Evolutionary conservation across 2,888 invertebrate species (phyloP).

Genomic region (Ischnus inquisitorius): DNA sequence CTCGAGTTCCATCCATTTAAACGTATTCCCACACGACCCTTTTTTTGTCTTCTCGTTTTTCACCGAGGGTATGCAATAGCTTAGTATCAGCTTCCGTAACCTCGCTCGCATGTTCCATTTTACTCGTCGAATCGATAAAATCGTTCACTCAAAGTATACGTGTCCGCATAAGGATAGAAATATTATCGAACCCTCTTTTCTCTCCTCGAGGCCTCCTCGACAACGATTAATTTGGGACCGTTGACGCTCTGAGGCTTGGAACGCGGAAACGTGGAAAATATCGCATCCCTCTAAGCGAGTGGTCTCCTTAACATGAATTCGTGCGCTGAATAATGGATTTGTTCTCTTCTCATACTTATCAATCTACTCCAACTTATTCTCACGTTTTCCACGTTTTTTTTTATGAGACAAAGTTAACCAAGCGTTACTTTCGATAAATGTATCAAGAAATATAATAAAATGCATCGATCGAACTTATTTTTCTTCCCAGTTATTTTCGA

Average conservation of each 20-base stretch:
- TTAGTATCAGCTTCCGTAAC: background rate
- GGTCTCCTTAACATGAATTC: background rate
- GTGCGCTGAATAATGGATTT: constrained; percentile 47
- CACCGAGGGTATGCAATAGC: background rate
- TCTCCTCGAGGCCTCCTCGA: background rate
- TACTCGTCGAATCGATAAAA: constrained; percentile 28
- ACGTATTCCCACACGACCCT: background rate
- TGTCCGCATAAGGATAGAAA: constrained; percentile 6
- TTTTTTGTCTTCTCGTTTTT: constrained; percentile 4
- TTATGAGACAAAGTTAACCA: background rate
- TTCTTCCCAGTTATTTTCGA: background rate
- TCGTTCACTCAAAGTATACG: constrained; percentile 26
- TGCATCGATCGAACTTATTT: background rate
- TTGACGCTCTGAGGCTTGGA: background rate
- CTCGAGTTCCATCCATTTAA: constrained; percentile 14
- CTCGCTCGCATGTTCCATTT: background rate
- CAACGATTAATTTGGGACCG: constrained; percentile 49
- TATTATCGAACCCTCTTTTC: constrained; percentile 24
- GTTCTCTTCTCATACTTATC: background rate
- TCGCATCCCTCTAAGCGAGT: background rate
- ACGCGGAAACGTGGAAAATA: constrained; percentile 37
- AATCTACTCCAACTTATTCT: background rate
- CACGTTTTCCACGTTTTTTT: background rate
- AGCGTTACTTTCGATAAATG: background rate
- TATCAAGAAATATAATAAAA: background rate